Conservation (phyloP, 2,888 invertebrate species). For the Pseudanteris insignis region DNA sequence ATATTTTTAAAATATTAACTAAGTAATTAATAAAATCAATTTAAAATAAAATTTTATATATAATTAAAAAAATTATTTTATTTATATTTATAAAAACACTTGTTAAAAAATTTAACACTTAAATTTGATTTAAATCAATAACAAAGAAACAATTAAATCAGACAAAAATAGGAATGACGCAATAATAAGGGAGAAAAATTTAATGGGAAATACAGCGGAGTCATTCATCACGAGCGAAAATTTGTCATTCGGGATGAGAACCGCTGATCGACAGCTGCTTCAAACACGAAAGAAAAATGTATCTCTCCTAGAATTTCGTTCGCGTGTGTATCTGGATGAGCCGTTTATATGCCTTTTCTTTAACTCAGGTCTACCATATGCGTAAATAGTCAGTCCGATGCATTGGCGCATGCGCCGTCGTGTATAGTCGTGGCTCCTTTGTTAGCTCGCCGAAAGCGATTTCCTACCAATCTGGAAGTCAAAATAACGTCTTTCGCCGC, state of each 20-base stretch:
- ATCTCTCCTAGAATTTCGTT: conserved; percentile 53
- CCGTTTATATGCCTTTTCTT: conserved; percentile 55
- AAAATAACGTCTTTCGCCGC: background rate
- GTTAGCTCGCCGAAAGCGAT: conserved; percentile 1
- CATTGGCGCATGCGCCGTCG: conserved; percentile 38
- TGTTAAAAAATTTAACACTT: no score
- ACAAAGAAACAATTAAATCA: no score
- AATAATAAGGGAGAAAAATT: no score
- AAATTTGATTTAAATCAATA: no score
- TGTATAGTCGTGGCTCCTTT: conserved; percentile 50
- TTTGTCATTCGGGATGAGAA: conserved; percentile 51
- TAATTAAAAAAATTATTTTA: no score
- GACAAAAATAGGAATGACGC: no score
- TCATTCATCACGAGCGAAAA: no score
- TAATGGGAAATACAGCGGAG: no score
- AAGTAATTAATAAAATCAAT: no score
- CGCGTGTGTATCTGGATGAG: conserved; percentile 59
- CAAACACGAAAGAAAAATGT: conserved; percentile 59
- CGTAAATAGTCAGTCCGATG: conserved; percentile 56
- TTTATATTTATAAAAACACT: no score
- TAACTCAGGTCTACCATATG: conserved; percentile 54
- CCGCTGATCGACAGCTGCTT: conserved; percentile 64
- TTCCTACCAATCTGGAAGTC: background rate
- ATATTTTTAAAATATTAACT: no score
- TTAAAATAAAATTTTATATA: no score